Percentiles rank a stretch among this genome's conserved stretches.
These are phyloP conservation scores for Euzophera pinguis DNA, from an alignment of 2,888 invertebrate genomes.

Conservation along the genomic window DNA sequence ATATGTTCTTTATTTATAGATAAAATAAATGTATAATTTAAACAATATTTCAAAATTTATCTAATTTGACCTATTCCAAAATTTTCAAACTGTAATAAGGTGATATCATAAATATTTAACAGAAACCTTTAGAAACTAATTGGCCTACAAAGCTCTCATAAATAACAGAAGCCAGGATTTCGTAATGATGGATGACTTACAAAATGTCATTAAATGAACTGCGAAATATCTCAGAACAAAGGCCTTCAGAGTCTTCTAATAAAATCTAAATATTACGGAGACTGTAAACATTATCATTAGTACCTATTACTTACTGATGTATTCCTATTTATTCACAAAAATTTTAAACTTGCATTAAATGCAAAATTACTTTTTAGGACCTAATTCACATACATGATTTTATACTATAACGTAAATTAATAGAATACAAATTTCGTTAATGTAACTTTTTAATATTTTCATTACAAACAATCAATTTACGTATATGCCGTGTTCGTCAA, in stretches of 20 bases:
- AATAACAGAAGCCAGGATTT: neutral
- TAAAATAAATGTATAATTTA: neutral
- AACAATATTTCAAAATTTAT: neutral
- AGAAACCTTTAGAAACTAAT: neutral
- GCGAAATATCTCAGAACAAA: conserved; percentile 5
- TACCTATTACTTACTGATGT: neutral
- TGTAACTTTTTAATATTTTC: neutral
- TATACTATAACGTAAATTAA: too few species aligned
- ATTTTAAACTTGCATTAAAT: neutral
- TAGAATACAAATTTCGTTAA: neutral
- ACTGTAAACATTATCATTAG: neutral
- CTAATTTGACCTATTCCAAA: neutral
- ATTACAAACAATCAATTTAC: neutral
- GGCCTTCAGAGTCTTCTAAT: neutral
- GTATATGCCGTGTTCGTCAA: neutral
- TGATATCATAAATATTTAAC: neutral
- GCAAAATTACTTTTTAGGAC: neutral
- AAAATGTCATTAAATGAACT: conserved; percentile 1
- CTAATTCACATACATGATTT: too few species aligned
- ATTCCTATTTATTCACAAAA: neutral
- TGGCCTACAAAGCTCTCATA: neutral
- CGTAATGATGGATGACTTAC: conserved; percentile 2
- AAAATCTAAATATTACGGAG: neutral
- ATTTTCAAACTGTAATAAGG: neutral
- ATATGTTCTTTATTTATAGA: too few species aligned